Evolutionary conservation across 2,888 invertebrate species (phyloP).

Genomic region (Ctena decussata): DNA sequence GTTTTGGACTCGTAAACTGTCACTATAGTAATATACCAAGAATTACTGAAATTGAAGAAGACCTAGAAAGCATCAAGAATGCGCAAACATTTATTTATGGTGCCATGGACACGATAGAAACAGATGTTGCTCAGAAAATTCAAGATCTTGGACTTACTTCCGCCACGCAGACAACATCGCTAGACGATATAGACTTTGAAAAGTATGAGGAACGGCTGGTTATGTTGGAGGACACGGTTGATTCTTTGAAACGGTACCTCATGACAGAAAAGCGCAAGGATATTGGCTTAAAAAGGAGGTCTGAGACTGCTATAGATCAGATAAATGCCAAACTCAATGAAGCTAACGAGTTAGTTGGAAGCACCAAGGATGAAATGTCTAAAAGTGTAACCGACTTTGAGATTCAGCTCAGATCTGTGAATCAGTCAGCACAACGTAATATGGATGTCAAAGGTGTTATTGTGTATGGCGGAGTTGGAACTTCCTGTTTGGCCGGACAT

Average conservation of each 20-base stretch:
- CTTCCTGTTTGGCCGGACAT: slow-evolving; percentile 31
- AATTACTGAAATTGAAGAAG: not conserved
- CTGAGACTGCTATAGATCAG: slow-evolving; percentile 28
- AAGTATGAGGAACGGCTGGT: slow-evolving; percentile 4
- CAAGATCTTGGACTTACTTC: not conserved
- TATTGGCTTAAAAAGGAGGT: slow-evolving; percentile 1
- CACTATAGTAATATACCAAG: not conserved
- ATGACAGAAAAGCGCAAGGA: slow-evolving; percentile 37
- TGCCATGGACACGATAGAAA: not conserved
- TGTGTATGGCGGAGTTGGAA: slow-evolving; percentile 49
- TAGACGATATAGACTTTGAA: not conserved
- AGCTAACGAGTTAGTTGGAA: slow-evolving; percentile 18
- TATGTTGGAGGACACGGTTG: slow-evolving; percentile 16
- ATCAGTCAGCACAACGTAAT: slow-evolving; percentile 50
- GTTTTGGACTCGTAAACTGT: not conserved
- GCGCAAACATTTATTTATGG: not conserved
- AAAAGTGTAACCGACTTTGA: slow-evolving; percentile 24
- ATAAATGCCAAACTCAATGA: slow-evolving; percentile 46
- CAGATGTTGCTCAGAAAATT: not conserved
- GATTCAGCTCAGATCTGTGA: slow-evolving; percentile 36
- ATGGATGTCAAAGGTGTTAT: slow-evolving; percentile 48
- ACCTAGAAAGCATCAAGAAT: not conserved
- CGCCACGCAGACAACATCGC: not conserved
- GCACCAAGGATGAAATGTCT: slow-evolving; percentile 11
- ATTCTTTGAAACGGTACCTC: slow-evolving; percentile 33